phyloP scores from a whole-genome alignment of 1,140 invertebrate species.

The Aphaenogaster floridana region DNA sequence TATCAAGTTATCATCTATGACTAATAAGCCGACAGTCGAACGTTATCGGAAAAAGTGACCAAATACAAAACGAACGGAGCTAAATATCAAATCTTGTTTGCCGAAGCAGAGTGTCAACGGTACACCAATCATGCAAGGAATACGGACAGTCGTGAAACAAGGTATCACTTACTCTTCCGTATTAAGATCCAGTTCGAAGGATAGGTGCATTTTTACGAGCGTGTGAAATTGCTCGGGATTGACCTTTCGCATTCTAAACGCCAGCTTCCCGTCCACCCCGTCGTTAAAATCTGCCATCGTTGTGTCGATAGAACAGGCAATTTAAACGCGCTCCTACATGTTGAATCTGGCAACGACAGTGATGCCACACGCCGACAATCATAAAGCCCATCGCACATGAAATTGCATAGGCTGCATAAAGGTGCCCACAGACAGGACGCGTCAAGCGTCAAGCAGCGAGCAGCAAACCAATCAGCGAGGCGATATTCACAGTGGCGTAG shows the following conservation, averaged over 20 bases:
- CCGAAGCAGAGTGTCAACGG: neutral
- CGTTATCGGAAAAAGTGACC: neutral
- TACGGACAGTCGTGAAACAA: neutral
- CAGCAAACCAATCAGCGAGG: no score
- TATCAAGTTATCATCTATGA: neutral
- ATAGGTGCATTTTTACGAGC: conserved; percentile 96
- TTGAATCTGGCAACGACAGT: conserved; percentile 28
- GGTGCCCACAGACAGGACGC: no score
- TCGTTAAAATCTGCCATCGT: conserved; percentile 86
- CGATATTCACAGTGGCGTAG: no score
- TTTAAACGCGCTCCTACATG: conserved; percentile 66
- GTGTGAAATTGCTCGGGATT: conserved; percentile 95
- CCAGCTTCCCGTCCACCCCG: conserved; percentile 85
- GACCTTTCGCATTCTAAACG: conserved; percentile 90
- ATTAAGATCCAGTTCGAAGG: conserved; percentile 94
- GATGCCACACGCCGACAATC: neutral
- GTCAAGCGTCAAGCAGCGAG: no score
- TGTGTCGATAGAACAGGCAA: neutral
- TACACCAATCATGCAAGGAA: neutral
- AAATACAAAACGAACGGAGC: neutral
- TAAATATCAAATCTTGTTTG: neutral
- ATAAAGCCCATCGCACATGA: neutral
- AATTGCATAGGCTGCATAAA: no score
- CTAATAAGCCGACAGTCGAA: neutral
- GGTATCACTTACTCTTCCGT: conserved; percentile 92